Evolutionary conservation across 2,797 vertebrate species (phyloP), one percentile per base, ranked within the genome.

Genomic region (Alcedo quadribrachys): DNA sequence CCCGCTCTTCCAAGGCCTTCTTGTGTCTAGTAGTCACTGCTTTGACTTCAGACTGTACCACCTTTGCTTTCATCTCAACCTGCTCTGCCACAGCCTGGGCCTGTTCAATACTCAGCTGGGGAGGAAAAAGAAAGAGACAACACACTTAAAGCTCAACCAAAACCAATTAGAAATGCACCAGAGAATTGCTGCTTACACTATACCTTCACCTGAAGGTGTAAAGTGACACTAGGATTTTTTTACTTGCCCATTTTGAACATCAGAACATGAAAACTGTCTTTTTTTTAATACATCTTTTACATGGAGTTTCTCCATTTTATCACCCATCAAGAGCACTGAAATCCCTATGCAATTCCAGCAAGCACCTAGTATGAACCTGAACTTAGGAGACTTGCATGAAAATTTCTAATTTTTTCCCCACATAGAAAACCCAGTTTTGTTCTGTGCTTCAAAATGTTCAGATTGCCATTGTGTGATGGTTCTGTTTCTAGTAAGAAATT

Each of bases 41-140:
- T 96, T 99, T 99, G 88, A 99, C 99, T 97, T 99, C 99, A 5
- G 99, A 98, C 97, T 99, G 99, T 19, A 99, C 98, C 96, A 99
- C 98, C 96, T 99, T 99, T 0, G 99, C 99, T 96, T 99, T 99
- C 97, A 99, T 98, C 97, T 99, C 99, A 79, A 99, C 99, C 96
- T 99, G 99, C 92, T 99, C 99, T 4, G 99, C 99, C 97, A 99
- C 98, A 28, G 99, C 98, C 97, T 99, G 99, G 83, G 98, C 99
- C 92, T 99, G 99, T 92, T 99, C 99, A 92, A 99, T 99, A 96
- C 99, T 99, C 87, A 99, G 97, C 99, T 99, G 96, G 13, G 94
- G 95, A 92, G 92, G 12, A 45, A 8, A 54, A 35, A 25, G 27
- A 24, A n/a, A 35, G 12, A 43, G 22, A 24, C 46, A 30, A 33